These are phyloP conservation scores for Phoxinus phoxinus DNA, from an alignment of 2,113 vertebrate genomes.

Conservation along the genomic window DNA sequence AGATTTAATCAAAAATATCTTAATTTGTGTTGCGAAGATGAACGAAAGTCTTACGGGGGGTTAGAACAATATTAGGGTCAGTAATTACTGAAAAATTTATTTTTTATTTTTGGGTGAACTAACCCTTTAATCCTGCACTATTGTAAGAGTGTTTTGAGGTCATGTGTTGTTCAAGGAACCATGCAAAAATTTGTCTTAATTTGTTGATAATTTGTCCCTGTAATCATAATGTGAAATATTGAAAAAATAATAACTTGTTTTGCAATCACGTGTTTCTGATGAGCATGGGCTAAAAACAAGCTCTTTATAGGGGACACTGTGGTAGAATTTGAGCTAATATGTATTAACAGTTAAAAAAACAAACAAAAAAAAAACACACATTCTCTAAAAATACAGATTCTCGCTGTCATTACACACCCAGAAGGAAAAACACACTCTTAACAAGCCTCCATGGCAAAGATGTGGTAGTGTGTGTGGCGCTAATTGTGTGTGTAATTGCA, in stretches of 20 bases:
- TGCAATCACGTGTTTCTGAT: neutral
- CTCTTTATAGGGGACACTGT: neutral
- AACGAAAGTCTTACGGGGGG: too few relatives aligned
- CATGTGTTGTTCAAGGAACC: neutral
- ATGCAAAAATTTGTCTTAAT: too few relatives aligned
- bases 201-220: neutral
- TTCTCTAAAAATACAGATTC: neutral
- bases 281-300: neutral
- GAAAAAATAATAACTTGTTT: neutral
- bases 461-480: slow-evolving; percentile 43
- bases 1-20: too few relatives aligned
- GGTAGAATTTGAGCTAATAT: neutral
- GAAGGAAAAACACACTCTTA: slow-evolving; percentile 42
- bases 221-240: neutral
- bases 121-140: neutral
- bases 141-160: neutral
- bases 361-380: neutral
- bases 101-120: too few relatives aligned
- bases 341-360: neutral
- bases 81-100: too few relatives aligned
- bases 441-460: slow-evolving; percentile 27
- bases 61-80: too few relatives aligned
- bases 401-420: neutral
- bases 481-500: slow-evolving; percentile 62
- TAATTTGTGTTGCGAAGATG: too few relatives aligned